Evolutionary conservation across 2,888 invertebrate genomes (phyloP).

Genomic region (Cephus pulcher): DNA sequence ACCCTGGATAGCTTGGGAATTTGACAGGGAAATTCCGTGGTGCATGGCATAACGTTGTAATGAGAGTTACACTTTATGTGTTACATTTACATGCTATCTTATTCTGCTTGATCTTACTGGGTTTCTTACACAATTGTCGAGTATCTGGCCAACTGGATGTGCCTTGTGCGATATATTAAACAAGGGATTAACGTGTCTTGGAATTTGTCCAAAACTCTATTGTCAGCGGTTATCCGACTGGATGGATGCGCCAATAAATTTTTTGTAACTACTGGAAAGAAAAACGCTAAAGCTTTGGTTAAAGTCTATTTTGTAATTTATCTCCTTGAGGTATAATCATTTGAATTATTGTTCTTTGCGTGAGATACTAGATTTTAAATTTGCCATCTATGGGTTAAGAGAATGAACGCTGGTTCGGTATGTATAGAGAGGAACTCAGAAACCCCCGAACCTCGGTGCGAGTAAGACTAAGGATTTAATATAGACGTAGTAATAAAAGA

Average conservation of each 20-base stretch:
- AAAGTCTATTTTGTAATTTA: background rate
- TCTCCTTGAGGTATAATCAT: background rate
- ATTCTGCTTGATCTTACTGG: background rate
- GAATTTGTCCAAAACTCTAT: conserved; percentile 39
- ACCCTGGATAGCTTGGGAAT: background rate
- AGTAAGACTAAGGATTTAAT: no score
- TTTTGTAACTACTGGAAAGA: background rate
- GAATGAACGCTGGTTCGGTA: no score
- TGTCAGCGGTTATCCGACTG: conserved; percentile 37
- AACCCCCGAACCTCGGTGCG: no score
- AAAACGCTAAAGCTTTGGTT: background rate
- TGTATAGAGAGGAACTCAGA: no score
- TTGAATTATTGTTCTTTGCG: background rate
- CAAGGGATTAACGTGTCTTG: conserved; percentile 27
- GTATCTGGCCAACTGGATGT: background rate
- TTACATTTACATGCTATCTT: background rate
- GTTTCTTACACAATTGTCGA: background rate
- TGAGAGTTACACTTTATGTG: background rate
- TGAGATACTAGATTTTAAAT: no score
- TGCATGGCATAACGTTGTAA: background rate
- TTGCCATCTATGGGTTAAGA: no score
- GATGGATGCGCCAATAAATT: background rate
- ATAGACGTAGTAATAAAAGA: no score
- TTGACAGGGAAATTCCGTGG: background rate
- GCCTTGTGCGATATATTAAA: background rate